Evolutionary conservation across 2,888 invertebrate genomes (phyloP), one percentile per base, ranked within the genome.

Genomic region (Zelleria hepariella): DNA sequence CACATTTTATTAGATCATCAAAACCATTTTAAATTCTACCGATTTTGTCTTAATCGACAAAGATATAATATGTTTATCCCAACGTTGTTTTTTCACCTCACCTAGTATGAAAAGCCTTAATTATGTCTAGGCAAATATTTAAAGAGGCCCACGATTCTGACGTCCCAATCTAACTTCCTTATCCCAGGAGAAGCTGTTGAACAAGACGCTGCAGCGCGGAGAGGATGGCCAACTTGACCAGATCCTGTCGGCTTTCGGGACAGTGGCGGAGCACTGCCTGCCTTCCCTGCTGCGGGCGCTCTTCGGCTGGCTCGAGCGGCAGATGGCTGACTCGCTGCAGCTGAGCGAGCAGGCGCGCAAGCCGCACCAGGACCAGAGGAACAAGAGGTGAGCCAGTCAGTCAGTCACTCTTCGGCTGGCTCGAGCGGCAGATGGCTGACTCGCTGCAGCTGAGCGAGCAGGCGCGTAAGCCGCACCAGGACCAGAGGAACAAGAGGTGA

Each of bases 191-290:
- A 96, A 96, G 76, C 94, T 96, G n/a, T 82, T 99, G 47, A 96
- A 97, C 26, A 99, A 99, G 90, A 93, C 97, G 2, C 83, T 99
- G 59, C 98, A 98, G 86, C 91, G 98, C 64, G 98, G 98, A 8
- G 99, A 99, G 88, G 99, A 99, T 86, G 88, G 93, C 7, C 96
- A 97, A 67, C 95, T 99, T 73, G 99, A 99, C 82, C 97, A 98
- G 82, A 90, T 99, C 51, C 85, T 98, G 55, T 94, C 94, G 58
- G 96, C 98, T 0, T 94, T 99, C 72, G 97, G 98, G 18, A 95
- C 96, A 8, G 97, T 98, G 2, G 97, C 98, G 0, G 99, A 99
- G 77, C 98, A 99, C 78, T 98, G 98, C 80, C 87, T 99, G 65
- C 99, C 99, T 0, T 98, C 99, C 3, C 90, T 99, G 64, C 86